These are phyloP conservation scores for Beaufortia kweichowensis DNA, from an alignment of 2,113 vertebrate species.

Conservation along the genomic window DNA sequence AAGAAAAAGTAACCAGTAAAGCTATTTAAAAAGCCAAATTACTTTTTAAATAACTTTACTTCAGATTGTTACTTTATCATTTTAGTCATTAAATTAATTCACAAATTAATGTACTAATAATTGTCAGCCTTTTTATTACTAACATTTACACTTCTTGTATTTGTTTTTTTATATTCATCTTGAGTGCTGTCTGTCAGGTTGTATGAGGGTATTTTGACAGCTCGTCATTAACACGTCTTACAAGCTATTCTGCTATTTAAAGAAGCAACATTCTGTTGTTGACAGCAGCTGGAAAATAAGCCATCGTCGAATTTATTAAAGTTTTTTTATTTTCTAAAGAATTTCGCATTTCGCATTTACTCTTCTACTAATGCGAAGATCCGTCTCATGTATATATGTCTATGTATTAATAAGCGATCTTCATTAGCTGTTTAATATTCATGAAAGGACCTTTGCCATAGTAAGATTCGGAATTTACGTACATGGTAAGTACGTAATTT, in stretches of 20 bases:
- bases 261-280: slow-evolving; percentile 20
- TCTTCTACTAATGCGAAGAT: neutral
- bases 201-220: slow-evolving; percentile 34
- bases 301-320: neutral
- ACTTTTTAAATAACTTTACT: too few species aligned
- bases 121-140: neutral
- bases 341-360: neutral
- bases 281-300: slow-evolving; percentile 19
- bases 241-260: slow-evolving; percentile 15
- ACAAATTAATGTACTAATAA: neutral
- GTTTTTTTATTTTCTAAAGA: neutral
- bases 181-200: slow-evolving; percentile 26
- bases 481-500: too few species aligned
- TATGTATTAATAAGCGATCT: too few species aligned
- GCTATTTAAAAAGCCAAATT: neutral
- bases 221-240: slow-evolving; percentile 30
- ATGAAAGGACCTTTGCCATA: neutral
- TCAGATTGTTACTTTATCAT: neutral
- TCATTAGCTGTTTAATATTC: neutral
- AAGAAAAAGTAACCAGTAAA: too few species aligned
- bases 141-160: neutral
- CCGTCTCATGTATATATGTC: too few species aligned
- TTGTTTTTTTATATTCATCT: neutral
- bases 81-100: neutral
- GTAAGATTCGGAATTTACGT: neutral